A percentile compares a stretch with the other conserved stretches of the same genome.
Evolutionary conservation across 2,113 vertebrate genomes (phyloP).

Genomic region (Catharus bicknelli): DNA sequence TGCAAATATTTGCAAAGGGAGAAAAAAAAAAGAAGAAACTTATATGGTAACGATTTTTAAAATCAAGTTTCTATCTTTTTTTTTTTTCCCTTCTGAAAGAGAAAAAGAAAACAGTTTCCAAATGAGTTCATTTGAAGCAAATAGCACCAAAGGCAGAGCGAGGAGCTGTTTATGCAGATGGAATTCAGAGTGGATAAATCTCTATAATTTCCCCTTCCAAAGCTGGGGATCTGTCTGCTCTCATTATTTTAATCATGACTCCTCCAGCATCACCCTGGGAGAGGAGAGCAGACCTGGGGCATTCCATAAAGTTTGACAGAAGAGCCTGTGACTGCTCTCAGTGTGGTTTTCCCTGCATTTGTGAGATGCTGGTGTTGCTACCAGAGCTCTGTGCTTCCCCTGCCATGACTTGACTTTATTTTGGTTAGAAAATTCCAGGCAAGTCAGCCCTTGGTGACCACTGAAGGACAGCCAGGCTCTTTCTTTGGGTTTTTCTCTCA

Average conservation of each 20-base stretch:
- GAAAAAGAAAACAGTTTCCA: not conserved
- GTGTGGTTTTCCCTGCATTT: not conserved
- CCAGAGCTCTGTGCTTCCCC: not conserved
- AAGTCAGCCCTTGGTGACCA: not conserved
- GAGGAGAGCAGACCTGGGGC: not conserved
- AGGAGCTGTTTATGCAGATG: not conserved
- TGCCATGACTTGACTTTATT: not conserved
- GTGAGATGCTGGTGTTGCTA: not conserved
- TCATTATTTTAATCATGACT: not conserved
- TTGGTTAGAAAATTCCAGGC: not conserved
- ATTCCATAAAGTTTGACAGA: not conserved
- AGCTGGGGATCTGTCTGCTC: not conserved
- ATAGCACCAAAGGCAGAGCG: not conserved
- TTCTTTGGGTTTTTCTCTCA: not conserved
- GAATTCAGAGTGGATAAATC: not conserved
- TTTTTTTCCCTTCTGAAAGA: not conserved
- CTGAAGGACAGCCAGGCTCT: rapidly evolving
- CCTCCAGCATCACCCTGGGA: not conserved
- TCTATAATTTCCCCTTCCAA: not conserved
- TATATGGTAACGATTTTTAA: not conserved
- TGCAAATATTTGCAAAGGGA: not conserved
- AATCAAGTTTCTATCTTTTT: not conserved
- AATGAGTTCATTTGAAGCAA: not conserved
- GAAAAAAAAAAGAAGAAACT: not conserved
- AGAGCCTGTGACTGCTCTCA: not conserved